Conservation (phyloP, 2,888 invertebrate species). For the Xanthia icteritia region DNA sequence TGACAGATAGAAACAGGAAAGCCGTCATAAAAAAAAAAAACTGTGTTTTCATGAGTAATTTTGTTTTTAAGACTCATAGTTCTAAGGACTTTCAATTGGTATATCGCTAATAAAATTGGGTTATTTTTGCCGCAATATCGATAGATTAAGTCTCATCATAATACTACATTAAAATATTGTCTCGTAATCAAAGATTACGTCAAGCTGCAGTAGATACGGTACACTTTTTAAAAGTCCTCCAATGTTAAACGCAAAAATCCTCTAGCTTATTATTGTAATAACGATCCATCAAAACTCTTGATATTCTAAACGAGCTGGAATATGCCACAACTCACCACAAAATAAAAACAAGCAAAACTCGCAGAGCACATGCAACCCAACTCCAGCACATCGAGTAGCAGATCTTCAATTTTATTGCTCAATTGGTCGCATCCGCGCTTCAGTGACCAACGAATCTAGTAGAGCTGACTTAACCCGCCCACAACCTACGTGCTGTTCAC, state of each 20-base stretch:
- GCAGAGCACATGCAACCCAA: slow-evolving; percentile 62
- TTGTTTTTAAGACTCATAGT: no score
- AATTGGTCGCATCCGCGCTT: slow-evolving; percentile 86
- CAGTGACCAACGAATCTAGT: slow-evolving; percentile 72
- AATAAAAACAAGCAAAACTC: slow-evolving; percentile 46
- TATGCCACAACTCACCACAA: slow-evolving; percentile 24
- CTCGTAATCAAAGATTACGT: neutral
- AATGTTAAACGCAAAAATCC: neutral
- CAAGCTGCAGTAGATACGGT: neutral
- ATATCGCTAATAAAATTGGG: neutral
- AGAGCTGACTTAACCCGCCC: slow-evolving; percentile 74
- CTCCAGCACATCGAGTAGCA: slow-evolving; percentile 52
- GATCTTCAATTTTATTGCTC: slow-evolving; percentile 83
- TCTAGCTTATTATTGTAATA: neutral
- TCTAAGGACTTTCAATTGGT: neutral
- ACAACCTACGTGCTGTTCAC: slow-evolving; percentile 61
- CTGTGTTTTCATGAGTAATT: neutral
- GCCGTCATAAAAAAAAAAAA: neutral
- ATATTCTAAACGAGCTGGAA: slow-evolving; percentile 18
- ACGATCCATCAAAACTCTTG: slow-evolving; percentile 1
- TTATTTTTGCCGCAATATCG: neutral
- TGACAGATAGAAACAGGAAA: slow-evolving; percentile 6
- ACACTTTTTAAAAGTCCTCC: neutral
- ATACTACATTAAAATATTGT: neutral
- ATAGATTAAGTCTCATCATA: neutral